A percentile compares a stretch with the other conserved stretches of the same genome.
Evolutionary conservation across 2,113 vertebrate species (phyloP).

Genomic region (Herpetotheres cachinnans): DNA sequence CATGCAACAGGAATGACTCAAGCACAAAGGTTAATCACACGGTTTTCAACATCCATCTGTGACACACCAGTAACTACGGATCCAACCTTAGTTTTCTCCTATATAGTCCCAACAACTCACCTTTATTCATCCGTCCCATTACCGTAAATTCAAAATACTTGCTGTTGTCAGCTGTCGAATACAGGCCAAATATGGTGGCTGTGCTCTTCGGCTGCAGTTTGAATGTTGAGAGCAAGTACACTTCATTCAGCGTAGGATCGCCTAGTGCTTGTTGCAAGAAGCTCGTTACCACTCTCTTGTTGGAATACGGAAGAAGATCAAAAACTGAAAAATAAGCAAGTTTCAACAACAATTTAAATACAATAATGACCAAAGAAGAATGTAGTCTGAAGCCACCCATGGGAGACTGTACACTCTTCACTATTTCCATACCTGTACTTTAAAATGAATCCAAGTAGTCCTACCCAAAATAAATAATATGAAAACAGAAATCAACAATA

Average conservation of each 20-base stretch:
- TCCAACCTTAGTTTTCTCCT: not conserved
- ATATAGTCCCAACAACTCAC: constrained; percentile 68
- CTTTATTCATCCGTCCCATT: constrained; percentile 89
- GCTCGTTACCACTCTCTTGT: constrained; percentile 78
- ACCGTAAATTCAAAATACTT: constrained; percentile 91
- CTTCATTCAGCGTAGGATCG: constrained; percentile 81
- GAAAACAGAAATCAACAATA: not conserved
- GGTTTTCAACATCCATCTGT: not conserved
- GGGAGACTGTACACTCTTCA: not conserved
- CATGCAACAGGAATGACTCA: not conserved
- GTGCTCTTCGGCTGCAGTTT: constrained; percentile 84
- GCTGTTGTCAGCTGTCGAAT: constrained; percentile 84
- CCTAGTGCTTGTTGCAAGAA: constrained; percentile 83
- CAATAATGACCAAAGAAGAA: not conserved
- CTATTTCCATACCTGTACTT: not conserved
- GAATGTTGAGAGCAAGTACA: constrained; percentile 87
- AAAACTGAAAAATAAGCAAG: constrained; percentile 79
- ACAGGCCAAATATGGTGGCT: constrained; percentile 83
- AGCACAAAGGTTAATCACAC: not conserved
- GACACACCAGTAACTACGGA: not conserved
- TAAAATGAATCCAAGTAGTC: not conserved
- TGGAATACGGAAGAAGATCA: constrained; percentile 87
- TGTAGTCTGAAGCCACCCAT: not conserved
- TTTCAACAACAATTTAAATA: not conserved
- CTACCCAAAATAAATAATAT: not conserved